Evolutionary conservation across 1,140 invertebrate genomes (phyloP).

Genomic region (Bombus sylvicola): DNA sequence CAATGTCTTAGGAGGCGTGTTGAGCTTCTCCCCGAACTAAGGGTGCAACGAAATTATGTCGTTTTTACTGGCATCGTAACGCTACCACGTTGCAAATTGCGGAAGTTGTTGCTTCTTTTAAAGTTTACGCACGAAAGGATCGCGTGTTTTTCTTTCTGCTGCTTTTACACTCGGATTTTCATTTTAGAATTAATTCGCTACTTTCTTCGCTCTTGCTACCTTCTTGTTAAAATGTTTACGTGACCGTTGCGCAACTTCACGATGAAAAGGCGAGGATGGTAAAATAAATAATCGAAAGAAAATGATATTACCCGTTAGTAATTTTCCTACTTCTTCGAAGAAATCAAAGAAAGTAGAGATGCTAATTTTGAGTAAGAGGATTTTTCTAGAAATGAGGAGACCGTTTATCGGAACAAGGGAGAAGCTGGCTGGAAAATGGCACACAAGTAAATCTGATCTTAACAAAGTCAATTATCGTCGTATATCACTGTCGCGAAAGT

Average conservation of each 20-base stretch:
- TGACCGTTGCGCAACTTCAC: accelerated
- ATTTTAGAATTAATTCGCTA: no score
- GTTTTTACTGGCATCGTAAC: neutral
- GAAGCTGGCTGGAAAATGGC: no score
- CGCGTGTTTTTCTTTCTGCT: neutral
- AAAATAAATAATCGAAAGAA: no score
- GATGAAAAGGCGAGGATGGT: no score
- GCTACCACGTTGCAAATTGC: neutral
- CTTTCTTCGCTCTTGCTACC: no score
- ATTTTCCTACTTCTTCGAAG: no score
- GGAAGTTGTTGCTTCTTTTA: neutral
- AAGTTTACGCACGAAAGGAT: no score
- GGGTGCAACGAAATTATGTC: conserved; percentile 14
- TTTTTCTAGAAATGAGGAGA: no score
- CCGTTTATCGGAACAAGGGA: no score
- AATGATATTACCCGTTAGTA: no score
- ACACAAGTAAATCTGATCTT: neutral
- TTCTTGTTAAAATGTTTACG: no score
- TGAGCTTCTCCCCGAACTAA: neutral
- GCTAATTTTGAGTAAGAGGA: no score
- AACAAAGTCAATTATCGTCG: neutral
- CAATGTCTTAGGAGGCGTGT: conserved; percentile 38
- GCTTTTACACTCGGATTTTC: neutral
- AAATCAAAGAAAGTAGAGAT: accelerated
- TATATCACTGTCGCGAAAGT: neutral